Conservation (phyloP, 2,113 vertebrate genomes). For the Microcebus murinus region DNA sequence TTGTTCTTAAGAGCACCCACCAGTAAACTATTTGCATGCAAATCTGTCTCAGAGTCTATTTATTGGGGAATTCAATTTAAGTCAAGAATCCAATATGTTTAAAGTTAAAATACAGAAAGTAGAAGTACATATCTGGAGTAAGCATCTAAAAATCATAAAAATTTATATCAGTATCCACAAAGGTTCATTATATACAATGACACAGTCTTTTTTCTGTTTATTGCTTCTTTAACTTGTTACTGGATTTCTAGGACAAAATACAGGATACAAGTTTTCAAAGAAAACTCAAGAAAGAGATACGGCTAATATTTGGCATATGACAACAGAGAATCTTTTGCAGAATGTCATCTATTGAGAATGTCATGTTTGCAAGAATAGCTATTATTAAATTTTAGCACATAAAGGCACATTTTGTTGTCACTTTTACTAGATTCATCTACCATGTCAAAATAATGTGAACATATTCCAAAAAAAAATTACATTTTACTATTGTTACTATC, state of each 20-base stretch:
- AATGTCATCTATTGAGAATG: conserved; percentile 25
- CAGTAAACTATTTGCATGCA: neutral
- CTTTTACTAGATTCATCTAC: conserved; percentile 9
- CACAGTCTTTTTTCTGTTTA: neutral
- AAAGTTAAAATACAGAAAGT: conserved; percentile 4
- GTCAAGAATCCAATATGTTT: neutral
- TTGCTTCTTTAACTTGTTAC: neutral
- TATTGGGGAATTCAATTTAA: neutral
- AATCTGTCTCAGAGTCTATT: neutral
- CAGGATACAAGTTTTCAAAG: neutral
- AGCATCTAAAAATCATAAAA: neutral
- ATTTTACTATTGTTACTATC: conserved; percentile 1
- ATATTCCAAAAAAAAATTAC: neutral
- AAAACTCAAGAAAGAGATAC: conserved; percentile 24
- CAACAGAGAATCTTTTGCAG: conserved; percentile 20
- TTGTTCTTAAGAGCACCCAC: neutral
- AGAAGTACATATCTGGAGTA: neutral
- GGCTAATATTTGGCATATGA: neutral
- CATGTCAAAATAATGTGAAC: conserved; percentile 21
- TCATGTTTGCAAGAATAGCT: neutral
- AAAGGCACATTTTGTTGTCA: neutral
- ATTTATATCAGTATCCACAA: conserved; percentile 1
- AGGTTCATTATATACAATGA: neutral
- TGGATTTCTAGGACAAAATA: conserved; percentile 35
- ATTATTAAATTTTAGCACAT: conserved; percentile 18